Base-by-base conservation (phyloP, 2,797 vertebrate genomes). In the Semaprochilodus insignis region DNA sequence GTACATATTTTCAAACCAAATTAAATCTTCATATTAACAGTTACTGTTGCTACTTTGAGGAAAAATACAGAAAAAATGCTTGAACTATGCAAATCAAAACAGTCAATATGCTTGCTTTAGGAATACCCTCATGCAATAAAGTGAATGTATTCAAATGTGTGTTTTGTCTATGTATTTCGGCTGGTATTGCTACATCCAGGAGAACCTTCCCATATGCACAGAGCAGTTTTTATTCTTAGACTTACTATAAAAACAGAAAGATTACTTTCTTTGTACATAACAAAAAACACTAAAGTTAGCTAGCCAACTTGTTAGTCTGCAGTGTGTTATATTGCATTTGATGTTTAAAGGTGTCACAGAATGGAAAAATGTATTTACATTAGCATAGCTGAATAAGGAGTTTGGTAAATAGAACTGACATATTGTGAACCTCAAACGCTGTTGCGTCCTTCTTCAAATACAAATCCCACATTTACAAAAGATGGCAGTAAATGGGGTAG, bases 11-110 rank as follows among this genome's bases (percentile, higher is more conserved):
- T 88, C 48, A 59, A 81, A 90, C 86, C 86, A 83, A 90, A 86
- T 88, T 91, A 86, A 90, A 89, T 89, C 83, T 83, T 89, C 85
- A 85, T 90, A 87, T 90, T 83, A 88, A 85, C 83, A 88, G 74
- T 89, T 88, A 90, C 77, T 85, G 87, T 90, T 90, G 83, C 85
- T 91, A 86, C 84, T 90, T 91, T 91, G 74, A 86, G 82, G 70
- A 77, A 81, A 85, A 85, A 87, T 78, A 70, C 54, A 74, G 87
- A 77, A 84, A 59, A 90, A 92, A 80, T 91, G 93, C 92, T 93
- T 93, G 86, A 93, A 92, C 94, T 95, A 95, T 95, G 94, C 94
- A 95, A 94, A 93, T 86, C 81, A 85, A 86, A 75, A 88, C 83
- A 89, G 88, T 87, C 76, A 87, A 89, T 91, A 87, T 81, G 92